Percentiles rank a stretch among this genome's conserved stretches.
phyloP scores from a whole-genome alignment of 2,888 invertebrate genomes.

The Allolobophora icterica region DNA sequence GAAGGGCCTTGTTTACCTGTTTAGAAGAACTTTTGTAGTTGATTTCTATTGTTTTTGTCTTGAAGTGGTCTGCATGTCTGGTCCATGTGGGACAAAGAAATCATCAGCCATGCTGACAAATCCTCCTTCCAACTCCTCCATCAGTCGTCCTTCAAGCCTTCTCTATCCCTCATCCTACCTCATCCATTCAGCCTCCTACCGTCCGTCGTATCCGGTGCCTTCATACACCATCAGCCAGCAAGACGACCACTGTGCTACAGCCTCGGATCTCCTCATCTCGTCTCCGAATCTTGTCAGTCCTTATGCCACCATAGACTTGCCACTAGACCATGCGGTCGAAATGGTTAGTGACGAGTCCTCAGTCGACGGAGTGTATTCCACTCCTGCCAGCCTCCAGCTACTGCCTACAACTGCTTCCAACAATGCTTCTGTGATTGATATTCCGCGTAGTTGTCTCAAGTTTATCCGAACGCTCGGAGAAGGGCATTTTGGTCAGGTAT shows the following conservation, averaged over 20 bases:
- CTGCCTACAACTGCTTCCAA: conserved; percentile 3
- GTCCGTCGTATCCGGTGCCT: conserved; percentile 21
- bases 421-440: neutral
- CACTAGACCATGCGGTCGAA: neutral
- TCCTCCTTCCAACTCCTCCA: conserved; percentile 21
- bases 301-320: conserved; percentile 27
- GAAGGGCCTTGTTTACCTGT: neutral
- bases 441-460: conserved; percentile 11
- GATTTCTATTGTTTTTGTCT: neutral
- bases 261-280: conserved; percentile 22
- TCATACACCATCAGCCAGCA: conserved; percentile 19
- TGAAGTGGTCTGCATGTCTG: neutral
- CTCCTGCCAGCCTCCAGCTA: conserved; percentile 21
- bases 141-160: conserved; percentile 18
- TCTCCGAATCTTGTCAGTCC: conserved; percentile 6
- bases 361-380: neutral
- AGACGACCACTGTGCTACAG: neutral
- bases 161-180: conserved; percentile 24
- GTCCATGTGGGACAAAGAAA: conserved; percentile 19
- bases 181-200: conserved; percentile 24
- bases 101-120: conserved; percentile 7
- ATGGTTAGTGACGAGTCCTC: neutral
- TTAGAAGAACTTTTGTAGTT: neutral
- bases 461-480: conserved; percentile 3
- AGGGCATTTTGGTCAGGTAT: conserved; percentile 25